phyloP scores from a whole-genome alignment of 2,888 invertebrate genomes.

The Synergus japonicus region DNA sequence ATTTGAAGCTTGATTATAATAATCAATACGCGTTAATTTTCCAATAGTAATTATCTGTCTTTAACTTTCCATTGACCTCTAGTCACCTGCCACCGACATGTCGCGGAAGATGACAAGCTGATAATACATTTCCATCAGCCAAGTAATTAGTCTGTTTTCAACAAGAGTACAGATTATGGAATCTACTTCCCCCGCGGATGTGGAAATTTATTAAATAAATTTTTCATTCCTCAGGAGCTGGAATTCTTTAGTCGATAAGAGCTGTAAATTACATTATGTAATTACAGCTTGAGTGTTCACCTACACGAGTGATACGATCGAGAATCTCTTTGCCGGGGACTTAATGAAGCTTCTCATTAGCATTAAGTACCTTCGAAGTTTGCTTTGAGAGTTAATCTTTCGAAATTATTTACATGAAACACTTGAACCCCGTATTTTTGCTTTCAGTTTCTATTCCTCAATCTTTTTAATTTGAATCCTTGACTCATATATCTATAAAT shows the following conservation, averaged over 20 bases:
- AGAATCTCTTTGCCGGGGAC: conserved; percentile 27
- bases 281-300: conserved; percentile 35
- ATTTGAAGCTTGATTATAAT: neutral
- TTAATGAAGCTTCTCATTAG: conserved; percentile 41
- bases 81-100: conserved; percentile 6
- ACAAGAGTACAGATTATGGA: neutral
- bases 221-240: neutral
- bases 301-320: conserved; percentile 36
- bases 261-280: conserved; percentile 26
- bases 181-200: neutral
- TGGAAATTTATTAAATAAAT: neutral
- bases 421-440: neutral
- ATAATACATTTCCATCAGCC: conserved; percentile 21
- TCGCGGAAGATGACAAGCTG: conserved; percentile 28
- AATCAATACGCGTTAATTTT: neutral
- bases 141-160: conserved; percentile 5
- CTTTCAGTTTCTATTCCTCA: neutral
- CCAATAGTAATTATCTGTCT: conserved; percentile 25
- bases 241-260: conserved; percentile 6
- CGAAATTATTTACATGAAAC: neutral
- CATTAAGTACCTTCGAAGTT: conserved; percentile 18
- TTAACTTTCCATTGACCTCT: conserved; percentile 34
- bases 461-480: neutral
- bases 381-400: conserved; percentile 34
- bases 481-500: too few relatives aligned